These are phyloP conservation scores for Aegypius monachus DNA, from an alignment of 2,113 vertebrate species.

Conservation along the genomic window DNA sequence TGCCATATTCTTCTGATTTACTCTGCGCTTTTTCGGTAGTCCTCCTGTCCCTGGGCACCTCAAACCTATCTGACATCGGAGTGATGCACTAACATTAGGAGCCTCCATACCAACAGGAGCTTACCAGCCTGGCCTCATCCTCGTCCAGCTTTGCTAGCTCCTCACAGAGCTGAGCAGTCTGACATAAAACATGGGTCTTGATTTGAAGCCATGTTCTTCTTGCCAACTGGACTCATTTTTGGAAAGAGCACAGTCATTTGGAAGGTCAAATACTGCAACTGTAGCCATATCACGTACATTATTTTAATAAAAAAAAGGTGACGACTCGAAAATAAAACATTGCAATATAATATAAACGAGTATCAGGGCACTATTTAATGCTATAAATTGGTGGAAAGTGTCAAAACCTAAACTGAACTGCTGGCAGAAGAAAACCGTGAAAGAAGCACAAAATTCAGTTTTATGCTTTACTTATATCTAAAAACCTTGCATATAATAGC, in stretches of 20 bases:
- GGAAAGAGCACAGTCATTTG: neutral
- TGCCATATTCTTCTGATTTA: neutral
- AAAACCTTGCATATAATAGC: neutral
- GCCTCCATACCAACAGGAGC: neutral
- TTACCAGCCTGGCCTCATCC: neutral
- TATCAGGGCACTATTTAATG: neutral
- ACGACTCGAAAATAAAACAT: neutral
- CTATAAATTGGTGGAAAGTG: neutral
- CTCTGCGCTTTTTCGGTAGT: neutral
- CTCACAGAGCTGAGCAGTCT: neutral
- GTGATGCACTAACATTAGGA: neutral
- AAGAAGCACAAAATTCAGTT: neutral
- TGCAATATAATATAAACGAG: neutral
- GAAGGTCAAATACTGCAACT: neutral
- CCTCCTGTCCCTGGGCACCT: neutral
- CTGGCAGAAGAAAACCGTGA: neutral
- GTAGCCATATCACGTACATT: neutral
- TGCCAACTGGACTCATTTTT: neutral
- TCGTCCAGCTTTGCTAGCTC: neutral
- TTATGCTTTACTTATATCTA: neutral
- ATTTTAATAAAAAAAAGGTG: neutral
- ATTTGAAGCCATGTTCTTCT: neutral
- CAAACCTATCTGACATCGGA: neutral
- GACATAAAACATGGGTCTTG: neutral
- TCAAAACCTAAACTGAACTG: neutral